A percentile compares a stretch with the other conserved stretches of the same genome.
These are phyloP conservation scores for Pasiphila rectangulata DNA, from an alignment of 2,888 invertebrate species.

Conservation along the genomic window DNA sequence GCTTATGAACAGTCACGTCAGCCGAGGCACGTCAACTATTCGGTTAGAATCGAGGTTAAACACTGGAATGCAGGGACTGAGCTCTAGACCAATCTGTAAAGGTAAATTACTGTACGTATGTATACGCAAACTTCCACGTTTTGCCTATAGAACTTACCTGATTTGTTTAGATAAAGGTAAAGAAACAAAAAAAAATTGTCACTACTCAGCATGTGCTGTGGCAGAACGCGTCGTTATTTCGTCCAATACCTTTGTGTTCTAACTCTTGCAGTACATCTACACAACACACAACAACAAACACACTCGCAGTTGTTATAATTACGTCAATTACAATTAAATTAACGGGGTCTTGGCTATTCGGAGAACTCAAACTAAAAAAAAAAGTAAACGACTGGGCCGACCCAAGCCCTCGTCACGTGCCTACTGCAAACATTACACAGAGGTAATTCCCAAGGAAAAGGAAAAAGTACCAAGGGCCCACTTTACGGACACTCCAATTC, in stretches of 20 bases:
- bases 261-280: too few relatives aligned
- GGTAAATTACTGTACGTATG: too few relatives aligned
- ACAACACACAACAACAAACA: too few relatives aligned
- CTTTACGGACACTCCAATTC: slow-evolving; percentile 51
- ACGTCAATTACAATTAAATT: too few relatives aligned
- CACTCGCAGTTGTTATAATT: too few relatives aligned
- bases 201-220: too few relatives aligned
- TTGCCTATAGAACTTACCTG: too few relatives aligned
- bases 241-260: too few relatives aligned
- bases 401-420: slow-evolving; percentile 56
- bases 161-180: too few relatives aligned
- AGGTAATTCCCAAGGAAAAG: slow-evolving; percentile 48
- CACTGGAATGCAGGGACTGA: slow-evolving; percentile 56
- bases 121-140: background rate
- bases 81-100: too few relatives aligned
- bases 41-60: slow-evolving; percentile 56
- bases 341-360: background rate
- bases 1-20: slow-evolving; percentile 36
- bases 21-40: slow-evolving; percentile 61
- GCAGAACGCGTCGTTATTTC: too few relatives aligned
- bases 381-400: slow-evolving; percentile 54
- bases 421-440: slow-evolving; percentile 53
- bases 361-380: slow-evolving; percentile 34
- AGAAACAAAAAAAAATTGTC: too few relatives aligned
- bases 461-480: slow-evolving; percentile 48